Evolutionary conservation across 2,113 vertebrate species (phyloP).

Genomic region (Thalassarche chlororhynchos): DNA sequence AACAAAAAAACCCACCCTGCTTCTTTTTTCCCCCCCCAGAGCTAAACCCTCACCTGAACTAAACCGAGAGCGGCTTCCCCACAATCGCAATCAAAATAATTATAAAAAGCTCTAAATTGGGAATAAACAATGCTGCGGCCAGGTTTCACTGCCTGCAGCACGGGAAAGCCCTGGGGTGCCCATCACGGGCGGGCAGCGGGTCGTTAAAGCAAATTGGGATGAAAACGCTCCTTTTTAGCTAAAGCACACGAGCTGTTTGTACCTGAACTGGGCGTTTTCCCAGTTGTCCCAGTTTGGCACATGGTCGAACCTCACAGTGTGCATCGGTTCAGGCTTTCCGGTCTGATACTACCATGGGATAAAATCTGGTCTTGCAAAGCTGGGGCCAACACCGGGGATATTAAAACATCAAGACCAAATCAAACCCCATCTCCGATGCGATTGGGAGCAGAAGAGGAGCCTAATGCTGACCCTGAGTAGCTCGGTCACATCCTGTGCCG

Average conservation of each 20-base stretch:
- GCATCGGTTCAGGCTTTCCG: not conserved
- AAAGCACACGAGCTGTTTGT: not conserved
- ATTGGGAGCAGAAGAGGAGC: not conserved
- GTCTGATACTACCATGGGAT: fast-evolving
- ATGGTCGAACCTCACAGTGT: fast-evolving
- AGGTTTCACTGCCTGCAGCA: not conserved
- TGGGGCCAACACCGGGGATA: not conserved
- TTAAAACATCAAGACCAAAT: not conserved
- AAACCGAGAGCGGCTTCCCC: not conserved
- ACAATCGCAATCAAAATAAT: not conserved
- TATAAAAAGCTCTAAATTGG: not conserved
- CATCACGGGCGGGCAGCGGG: not conserved
- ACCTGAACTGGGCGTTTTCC: not conserved
- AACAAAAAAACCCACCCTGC: no score
- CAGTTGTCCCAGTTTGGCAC: not conserved
- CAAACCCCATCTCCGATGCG: not conserved
- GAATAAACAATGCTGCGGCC: not conserved
- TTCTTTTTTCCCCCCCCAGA: not conserved
- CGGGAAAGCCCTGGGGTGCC: not conserved
- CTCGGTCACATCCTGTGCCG: fast-evolving
- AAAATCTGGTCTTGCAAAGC: not conserved
- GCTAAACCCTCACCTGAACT: not conserved
- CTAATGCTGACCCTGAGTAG: not conserved
- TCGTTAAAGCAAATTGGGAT: not conserved
- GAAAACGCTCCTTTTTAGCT: not conserved